Evolutionary conservation across 2,113 vertebrate genomes (phyloP).

Genomic region (Zootoca vivipara): DNA sequence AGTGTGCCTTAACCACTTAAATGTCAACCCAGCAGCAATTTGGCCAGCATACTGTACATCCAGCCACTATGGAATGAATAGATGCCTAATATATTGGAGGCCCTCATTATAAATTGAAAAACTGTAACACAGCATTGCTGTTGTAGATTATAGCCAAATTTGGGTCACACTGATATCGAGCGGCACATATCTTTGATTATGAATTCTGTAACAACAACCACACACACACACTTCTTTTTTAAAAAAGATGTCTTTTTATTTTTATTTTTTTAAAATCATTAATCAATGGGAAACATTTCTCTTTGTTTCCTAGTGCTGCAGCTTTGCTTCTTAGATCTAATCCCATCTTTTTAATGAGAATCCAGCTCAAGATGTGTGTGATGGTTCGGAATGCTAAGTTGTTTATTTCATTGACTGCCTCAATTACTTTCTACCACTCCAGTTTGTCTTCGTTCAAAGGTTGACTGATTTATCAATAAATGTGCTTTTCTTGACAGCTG

Average conservation of each 20-base stretch:
- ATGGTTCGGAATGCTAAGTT: constrained; percentile 37
- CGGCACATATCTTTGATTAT: not conserved
- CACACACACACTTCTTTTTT: not conserved
- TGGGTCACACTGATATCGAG: not conserved
- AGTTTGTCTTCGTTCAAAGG: constrained; percentile 36
- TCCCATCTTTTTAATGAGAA: not conserved
- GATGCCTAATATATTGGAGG: not conserved
- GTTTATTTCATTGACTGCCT: constrained; percentile 57
- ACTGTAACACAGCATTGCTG: not conserved
- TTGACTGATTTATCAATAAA: constrained; percentile 59
- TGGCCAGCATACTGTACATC: not conserved
- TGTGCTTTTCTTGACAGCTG: constrained; percentile 57
- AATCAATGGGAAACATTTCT: not conserved
- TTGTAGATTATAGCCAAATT: not conserved
- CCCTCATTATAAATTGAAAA: not conserved
- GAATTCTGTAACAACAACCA: not conserved
- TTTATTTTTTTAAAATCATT: not conserved
- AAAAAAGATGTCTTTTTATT: not conserved
- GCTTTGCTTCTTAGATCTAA: not conserved
- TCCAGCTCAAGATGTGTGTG: constrained; percentile 32
- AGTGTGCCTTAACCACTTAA: not conserved
- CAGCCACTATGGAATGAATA: not conserved
- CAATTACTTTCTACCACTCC: constrained; percentile 61
- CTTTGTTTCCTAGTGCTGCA: not conserved
- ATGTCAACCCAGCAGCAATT: not conserved